phyloP scores from a whole-genome alignment of 1,140 invertebrate species.

The Diorhabda carinulata region DNA sequence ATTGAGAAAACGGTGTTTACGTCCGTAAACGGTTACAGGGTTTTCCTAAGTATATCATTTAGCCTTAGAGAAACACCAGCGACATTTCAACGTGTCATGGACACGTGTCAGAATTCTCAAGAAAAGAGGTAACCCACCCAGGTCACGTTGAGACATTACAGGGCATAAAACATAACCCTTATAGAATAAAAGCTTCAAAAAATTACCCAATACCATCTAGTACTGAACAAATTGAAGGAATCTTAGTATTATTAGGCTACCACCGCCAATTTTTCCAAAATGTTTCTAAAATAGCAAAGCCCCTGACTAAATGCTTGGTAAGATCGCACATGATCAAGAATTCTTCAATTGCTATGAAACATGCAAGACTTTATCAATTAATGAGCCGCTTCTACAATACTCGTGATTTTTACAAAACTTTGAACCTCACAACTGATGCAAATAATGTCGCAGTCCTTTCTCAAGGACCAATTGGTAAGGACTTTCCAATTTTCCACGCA shows the following conservation, averaged over 20 bases:
- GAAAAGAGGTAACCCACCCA: conserved; percentile 23
- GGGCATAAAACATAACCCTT: conserved; percentile 26
- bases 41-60: background rate
- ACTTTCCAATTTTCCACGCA: background rate
- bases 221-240: conserved; percentile 31
- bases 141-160: conserved; percentile 25
- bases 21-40: no score
- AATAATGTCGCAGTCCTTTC: conserved; percentile 35
- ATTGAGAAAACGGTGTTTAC: no score
- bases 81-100: background rate
- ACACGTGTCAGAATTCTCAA: background rate
- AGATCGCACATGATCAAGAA: background rate
- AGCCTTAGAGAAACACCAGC: background rate
- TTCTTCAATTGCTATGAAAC: conserved; percentile 9
- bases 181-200: conserved; percentile 25
- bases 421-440: conserved; percentile 44
- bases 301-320: conserved; percentile 18
- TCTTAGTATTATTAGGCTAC: conserved; percentile 32
- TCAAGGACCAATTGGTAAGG: conserved; percentile 17
- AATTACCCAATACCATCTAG: conserved; percentile 30
- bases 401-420: conserved; percentile 43
- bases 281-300: conserved; percentile 3
- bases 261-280: conserved; percentile 13
- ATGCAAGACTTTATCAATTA: conserved; percentile 20
- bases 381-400: conserved; percentile 28